Conservation (phyloP, 1,140 invertebrate species). For the Cyclina sinensis region DNA sequence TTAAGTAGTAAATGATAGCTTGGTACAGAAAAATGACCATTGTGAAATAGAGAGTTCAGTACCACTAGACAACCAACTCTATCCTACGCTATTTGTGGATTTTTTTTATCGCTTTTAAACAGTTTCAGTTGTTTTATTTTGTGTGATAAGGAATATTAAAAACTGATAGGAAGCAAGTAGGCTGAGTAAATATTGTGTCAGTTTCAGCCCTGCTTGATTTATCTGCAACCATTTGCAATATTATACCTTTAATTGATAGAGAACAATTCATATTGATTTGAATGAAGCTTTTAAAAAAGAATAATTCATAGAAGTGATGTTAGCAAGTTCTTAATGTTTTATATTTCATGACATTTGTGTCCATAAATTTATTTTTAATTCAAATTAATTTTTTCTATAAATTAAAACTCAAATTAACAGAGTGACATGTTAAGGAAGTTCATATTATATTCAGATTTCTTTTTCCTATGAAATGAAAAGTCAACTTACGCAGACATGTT, state of each 20-base stretch:
- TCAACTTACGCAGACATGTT: background rate
- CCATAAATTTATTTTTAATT: too few relatives aligned
- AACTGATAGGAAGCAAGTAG: too few relatives aligned
- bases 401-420: background rate
- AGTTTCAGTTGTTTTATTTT: too few relatives aligned
- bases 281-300: too few relatives aligned
- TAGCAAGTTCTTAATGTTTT: too few relatives aligned
- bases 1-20: slow-evolving; percentile 47
- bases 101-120: background rate
- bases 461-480: background rate
- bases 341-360: too few relatives aligned
- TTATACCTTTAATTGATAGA: background rate
- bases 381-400: too few relatives aligned
- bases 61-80: background rate
- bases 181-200: too few relatives aligned
- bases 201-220: too few relatives aligned
- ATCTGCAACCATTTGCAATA: background rate
- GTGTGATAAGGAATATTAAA: too few relatives aligned
- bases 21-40: slow-evolving; percentile 10
- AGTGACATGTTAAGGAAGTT: background rate
- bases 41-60: background rate
- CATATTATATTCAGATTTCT: background rate
- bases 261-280: too few relatives aligned
- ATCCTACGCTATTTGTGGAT: background rate
- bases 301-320: too few relatives aligned